A percentile compares a stretch with the other conserved stretches of the same genome.
Conservation (phyloP, 2,113 vertebrate species). For the Chlorocebus sabaeus region DNA sequence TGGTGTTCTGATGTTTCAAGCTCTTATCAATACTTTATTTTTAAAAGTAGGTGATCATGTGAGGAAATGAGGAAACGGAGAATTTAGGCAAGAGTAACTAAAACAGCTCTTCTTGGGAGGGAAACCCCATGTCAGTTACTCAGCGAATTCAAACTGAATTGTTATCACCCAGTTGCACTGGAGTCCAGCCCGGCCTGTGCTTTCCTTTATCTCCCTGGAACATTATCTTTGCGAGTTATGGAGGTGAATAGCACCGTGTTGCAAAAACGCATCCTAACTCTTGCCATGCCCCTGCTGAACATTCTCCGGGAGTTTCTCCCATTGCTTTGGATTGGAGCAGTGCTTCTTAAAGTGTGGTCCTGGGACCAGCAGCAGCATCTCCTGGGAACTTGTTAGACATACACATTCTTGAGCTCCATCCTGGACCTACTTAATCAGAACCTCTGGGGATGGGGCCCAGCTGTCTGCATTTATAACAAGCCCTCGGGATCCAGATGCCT, state of each 20-base stretch:
- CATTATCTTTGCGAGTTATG: fast-evolving
- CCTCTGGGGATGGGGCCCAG: neutral
- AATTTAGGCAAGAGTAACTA: neutral
- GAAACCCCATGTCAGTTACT: neutral
- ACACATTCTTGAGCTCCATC: neutral
- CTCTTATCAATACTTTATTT: neutral
- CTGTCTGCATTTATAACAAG: neutral
- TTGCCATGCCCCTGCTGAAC: neutral
- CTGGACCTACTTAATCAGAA: neutral
- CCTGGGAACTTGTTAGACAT: neutral
- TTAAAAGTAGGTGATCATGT: neutral
- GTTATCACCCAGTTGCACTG: neutral
- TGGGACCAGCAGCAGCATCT: neutral
- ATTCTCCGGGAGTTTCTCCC: neutral
- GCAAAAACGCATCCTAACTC: no score
- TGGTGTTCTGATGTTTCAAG: neutral
- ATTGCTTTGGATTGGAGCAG: neutral
- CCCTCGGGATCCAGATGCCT: neutral
- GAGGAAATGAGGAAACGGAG: neutral
- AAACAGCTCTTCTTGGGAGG: neutral
- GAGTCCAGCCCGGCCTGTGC: neutral
- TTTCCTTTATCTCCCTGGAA: neutral
- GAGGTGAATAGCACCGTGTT: neutral
- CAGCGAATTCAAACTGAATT: neutral
- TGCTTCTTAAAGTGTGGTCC: neutral